Conservation (phyloP, 2,888 invertebrate genomes). For the Galerucella calmariensis region DNA sequence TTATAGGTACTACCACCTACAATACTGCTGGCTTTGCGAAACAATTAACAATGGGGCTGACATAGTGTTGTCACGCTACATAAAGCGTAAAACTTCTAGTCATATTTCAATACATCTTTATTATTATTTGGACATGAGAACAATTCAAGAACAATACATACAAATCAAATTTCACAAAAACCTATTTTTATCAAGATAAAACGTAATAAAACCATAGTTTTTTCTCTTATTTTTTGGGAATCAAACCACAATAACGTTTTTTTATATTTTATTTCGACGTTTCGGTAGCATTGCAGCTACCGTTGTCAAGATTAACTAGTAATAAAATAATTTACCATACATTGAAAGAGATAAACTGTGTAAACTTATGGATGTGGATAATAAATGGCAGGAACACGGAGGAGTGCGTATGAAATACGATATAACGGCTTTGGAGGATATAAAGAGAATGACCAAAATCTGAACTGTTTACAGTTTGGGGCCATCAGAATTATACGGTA, state of each 20-base stretch:
- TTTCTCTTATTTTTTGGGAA: too few relatives aligned
- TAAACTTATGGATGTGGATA: slow-evolving; percentile 79
- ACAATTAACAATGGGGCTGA: too few relatives aligned
- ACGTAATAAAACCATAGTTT: not conserved
- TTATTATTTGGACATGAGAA: not conserved
- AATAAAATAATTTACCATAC: slow-evolving; percentile 81
- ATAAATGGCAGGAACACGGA: slow-evolving; percentile 84
- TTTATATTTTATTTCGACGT: too few relatives aligned
- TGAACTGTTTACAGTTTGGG: slow-evolving; percentile 82
- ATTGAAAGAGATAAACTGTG: slow-evolving; percentile 77
- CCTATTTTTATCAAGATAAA: slow-evolving; percentile 21
- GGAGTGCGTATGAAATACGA: slow-evolving; percentile 75
- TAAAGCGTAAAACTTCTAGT: too few relatives aligned
- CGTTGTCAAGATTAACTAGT: too few relatives aligned
- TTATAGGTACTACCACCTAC: too few relatives aligned
- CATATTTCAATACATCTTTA: not conserved
- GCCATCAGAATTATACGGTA: slow-evolving; percentile 83
- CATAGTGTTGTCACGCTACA: too few relatives aligned
- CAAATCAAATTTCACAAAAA: slow-evolving; percentile 13
- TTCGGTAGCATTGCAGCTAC: too few relatives aligned
- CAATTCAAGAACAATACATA: not conserved
- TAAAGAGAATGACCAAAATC: slow-evolving; percentile 70
- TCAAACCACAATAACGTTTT: too few relatives aligned
- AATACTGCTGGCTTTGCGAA: too few relatives aligned
- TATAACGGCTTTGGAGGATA: slow-evolving; percentile 68